Evolutionary conservation across 2,888 invertebrate species (phyloP), one percentile per base, ranked within the genome.

Genomic region (Nomada ruficornis): DNA sequence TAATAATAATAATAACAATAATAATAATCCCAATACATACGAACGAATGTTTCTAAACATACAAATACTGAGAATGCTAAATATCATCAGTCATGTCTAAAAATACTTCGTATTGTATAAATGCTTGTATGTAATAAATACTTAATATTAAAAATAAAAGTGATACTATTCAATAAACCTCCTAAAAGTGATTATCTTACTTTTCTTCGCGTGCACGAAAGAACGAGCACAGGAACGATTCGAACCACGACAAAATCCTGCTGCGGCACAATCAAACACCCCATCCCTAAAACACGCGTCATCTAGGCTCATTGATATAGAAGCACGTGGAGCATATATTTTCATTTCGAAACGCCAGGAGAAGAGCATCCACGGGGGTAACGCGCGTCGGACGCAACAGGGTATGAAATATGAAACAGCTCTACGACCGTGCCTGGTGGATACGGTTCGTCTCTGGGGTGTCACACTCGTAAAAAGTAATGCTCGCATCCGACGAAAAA

Each of bases 391-490:
- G 86, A 86, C 82, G 82, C 86, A 83, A 84, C 86, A 77, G 65
- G 80, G 82, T 80, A 83, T 90, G 85, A 89, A 90, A 90, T 90
- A 91, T 89, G 85, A 81, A 88, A 69, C 75, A 86, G 68, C 73
- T 54, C 73, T 54, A 76, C 68, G 71, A 64, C 63, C 78, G 67
- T 57, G 84, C 65, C 83, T 75, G 82, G 73, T 55, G 78, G 70
- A 84, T 86, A 85, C 84, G 86, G 87, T 84, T 87, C 85, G 86
- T 88, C 91, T 88, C 90, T 72, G 63, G 90, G 88, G 88, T 88
- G 84, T 80, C 70, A 85, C 90, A 84, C 81, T 89, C 89, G 88
- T 90, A 90, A 91, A 91, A 91, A 89, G 87, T 89, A 90, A 90
- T 86, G 87, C 69, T 47, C 59, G 23, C 54, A 60, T 79, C 79